phyloP scores from a whole-genome alignment of 2,113 vertebrate species.

The Manacus vitellinus region DNA sequence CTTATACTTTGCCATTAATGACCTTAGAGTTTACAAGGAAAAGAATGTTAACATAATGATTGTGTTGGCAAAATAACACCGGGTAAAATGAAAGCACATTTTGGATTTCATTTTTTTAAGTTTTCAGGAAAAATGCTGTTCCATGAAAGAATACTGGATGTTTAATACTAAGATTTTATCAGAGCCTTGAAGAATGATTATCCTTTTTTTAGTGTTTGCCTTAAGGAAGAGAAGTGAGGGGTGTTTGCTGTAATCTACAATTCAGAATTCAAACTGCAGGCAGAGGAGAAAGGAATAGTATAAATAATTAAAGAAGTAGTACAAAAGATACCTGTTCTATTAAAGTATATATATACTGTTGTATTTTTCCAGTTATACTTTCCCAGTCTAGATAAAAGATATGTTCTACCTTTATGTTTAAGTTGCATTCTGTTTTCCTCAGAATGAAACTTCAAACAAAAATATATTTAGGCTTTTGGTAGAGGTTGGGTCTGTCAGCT shows the following conservation, averaged over 20 bases:
- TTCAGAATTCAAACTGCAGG: neutral
- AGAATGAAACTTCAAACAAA: neutral
- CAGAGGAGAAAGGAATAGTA: neutral
- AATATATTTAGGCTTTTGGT: neutral
- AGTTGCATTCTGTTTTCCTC: neutral
- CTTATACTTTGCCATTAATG: neutral
- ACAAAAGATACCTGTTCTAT: neutral
- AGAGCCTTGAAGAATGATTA: neutral
- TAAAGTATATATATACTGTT: neutral
- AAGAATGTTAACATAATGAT: slow-evolving; percentile 5
- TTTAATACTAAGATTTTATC: neutral
- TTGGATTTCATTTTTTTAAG: neutral
- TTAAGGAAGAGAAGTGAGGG: neutral
- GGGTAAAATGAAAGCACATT: neutral
- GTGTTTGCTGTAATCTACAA: neutral
- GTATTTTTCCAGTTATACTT: neutral
- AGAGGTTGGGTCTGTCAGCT: neutral
- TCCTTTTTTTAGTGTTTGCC: neutral
- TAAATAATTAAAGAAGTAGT: neutral
- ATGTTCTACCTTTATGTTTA: neutral
- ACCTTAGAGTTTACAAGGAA: neutral
- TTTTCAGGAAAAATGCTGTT: neutral
- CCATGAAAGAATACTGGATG: neutral
- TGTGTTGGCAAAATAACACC: neutral
- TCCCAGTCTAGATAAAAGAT: neutral